Evolutionary conservation across 2,113 vertebrate species (phyloP), one percentile per base, ranked within the genome.

Genomic region (Boleophthalmus pectinirostris): DNA sequence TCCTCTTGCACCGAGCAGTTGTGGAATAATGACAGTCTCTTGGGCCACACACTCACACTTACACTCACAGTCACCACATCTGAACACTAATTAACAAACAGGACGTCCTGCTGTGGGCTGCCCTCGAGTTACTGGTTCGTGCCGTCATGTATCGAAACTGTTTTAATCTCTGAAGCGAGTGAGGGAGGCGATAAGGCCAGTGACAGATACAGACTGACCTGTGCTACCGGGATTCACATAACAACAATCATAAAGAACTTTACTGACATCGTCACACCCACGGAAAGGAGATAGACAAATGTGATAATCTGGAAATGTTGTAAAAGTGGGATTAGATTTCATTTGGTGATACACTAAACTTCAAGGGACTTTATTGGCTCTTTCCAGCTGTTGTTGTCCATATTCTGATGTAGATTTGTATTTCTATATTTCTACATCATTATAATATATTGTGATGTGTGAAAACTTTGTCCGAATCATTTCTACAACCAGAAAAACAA

Each of bases 51-150:
- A 25, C 49, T 69, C 74, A n/a, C n/a, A n/a, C n/a, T n/a, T n/a
- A n/a, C n/a, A n/a, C n/a, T n/a, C n/a, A n/a, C n/a, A n/a, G n/a
- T 29, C 58, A 45, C 76, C 75, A 61, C 69, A 61, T 80, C 72
- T 86, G 81, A 92, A 92, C 78, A 93, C 80, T 93, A 90, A 93
- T 90, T 89, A 91, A 93, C 90, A 85, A 80, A 72, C 6, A 47
- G 76, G 68, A 61, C 51, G 29, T 67, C 25, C 33, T 15, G 25
- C 69, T 79, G 16, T 23, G 8, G 72, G 76, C 73, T 66, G 75
- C 74, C 61, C 33, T 23, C 2, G 29, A 29, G 29, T 29, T 4
- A 2, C 2, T 4, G 57, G 14, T 18, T 21, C 4, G 56, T 21
- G 69, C 54, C 15, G 78, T 54, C 69, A 72, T 79, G 25, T 25